phyloP scores from a whole-genome alignment of 2,797 vertebrate species.

The Sebastes matsubarae region DNA sequence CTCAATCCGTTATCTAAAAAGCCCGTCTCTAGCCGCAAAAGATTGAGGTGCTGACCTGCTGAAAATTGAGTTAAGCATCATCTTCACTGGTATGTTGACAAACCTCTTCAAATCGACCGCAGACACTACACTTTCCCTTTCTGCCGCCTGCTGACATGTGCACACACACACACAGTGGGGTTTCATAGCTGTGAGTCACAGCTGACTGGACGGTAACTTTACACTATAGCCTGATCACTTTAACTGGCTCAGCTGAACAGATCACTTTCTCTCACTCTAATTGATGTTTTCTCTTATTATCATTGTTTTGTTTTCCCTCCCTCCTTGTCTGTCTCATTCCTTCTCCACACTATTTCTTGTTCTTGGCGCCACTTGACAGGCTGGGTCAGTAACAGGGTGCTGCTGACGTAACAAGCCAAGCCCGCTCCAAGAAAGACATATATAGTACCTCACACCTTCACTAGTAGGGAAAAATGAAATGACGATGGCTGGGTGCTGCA shows the following conservation, averaged over 20 bases:
- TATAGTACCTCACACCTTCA: slow-evolving; percentile 67
- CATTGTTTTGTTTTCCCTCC: slow-evolving; percentile 37
- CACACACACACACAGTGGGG: slow-evolving; percentile 26
- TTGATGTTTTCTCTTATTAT: slow-evolving; percentile 35
- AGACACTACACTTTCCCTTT: slow-evolving; percentile 37
- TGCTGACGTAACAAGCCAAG: slow-evolving; percentile 64
- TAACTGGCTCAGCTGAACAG: slow-evolving; percentile 10
- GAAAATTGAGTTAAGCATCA: slow-evolving; percentile 40
- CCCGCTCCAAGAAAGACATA: slow-evolving; percentile 68
- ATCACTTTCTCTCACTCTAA: slow-evolving; percentile 26
- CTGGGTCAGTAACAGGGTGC: slow-evolving; percentile 67
- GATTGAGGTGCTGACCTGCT: not conserved
- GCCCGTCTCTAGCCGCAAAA: not conserved
- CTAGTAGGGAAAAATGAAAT: slow-evolving; percentile 42
- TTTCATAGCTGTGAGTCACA: slow-evolving; percentile 37
- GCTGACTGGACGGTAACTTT: slow-evolving; percentile 22
- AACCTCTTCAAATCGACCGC: slow-evolving; percentile 31
- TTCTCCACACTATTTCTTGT: slow-evolving; percentile 49
- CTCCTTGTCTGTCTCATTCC: slow-evolving; percentile 36
- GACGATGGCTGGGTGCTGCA: slow-evolving; percentile 36
- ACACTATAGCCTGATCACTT: slow-evolving; percentile 6
- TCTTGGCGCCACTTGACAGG: slow-evolving; percentile 65
- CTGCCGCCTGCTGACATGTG: slow-evolving; percentile 52
- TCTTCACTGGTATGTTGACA: slow-evolving; percentile 47
- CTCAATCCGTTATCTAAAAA: slow-evolving; percentile 37